Base-by-base conservation (phyloP, 53 echinoderm and acorn worm genomes). In the Holothuria scabra region DNA sequence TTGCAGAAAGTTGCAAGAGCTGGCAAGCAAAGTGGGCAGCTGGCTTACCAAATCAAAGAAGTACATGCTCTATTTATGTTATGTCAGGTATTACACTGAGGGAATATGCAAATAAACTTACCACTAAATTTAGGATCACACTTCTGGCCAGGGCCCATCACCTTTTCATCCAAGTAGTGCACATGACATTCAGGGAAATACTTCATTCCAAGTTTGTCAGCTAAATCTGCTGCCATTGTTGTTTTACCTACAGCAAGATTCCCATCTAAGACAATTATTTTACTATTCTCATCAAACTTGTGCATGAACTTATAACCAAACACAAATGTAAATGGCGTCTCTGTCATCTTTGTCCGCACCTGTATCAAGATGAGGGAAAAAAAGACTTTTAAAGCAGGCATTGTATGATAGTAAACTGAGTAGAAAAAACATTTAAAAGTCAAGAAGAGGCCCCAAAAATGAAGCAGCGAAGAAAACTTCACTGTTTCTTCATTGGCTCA, bases 231-330 rank as follows among this genome's bases (percentile, higher is more conserved):
- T 49, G 90, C 92, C 41, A 97, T 58, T 28, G 56, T 56, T 25
- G 82, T 90, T 84, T 97, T 97, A 4, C 97, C 97, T 25, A 80
- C 89, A 5, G 88, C 97, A 21, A 97, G 92, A 83, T 94, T 97
- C 22, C 97, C 97, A 66, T 97, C 97, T 10, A 97, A 56, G 31
- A 94, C 91, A 60, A 94, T 63, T 65, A 97, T 97, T 59, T 94
- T 97, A 80, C 97, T 97, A n/a, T 69, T 86, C 12, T 94, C 92
- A 60, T 94, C 90, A 67, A 92, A 94, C 59, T 85, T 86, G 69
- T 97, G 81, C 75, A 92, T 83, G 86, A 93, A 93, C 69, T 90
- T 93, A 82, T 87, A 85, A 14, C 93, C 92, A n/a, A 83, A 86
- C 58, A 88, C 59, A 38, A 84, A 69, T 6, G 93, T 87, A 46